Base-by-base conservation (phyloP, 2,113 vertebrate species). In the Oxyura jamaicensis region DNA sequence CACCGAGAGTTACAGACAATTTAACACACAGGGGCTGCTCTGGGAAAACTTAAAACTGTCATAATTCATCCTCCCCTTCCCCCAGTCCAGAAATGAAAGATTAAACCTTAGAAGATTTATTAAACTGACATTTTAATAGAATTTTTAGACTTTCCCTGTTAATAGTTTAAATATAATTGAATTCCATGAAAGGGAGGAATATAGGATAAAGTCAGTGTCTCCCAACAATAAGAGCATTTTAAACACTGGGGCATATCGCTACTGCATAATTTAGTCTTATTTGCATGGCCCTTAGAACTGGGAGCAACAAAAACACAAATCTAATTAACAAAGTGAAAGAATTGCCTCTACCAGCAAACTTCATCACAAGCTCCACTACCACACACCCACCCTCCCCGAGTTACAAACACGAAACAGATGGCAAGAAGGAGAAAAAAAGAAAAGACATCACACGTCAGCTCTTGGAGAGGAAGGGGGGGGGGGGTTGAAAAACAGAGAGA, bases 51-150 rank as follows among this genome's bases (percentile, higher is more conserved):
- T 96, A 84, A 97, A 94, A 94, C 77, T 90, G 83, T 87, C 95
- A 96, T 97, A 96, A 97, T 97, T 97, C 81, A 97, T 96, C 90
- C 83, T 91, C 78, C 87, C 89, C 95, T 92, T 96, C 78, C 91
- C 33, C 66, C 0, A 0, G 76, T 75, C 93, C 76, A 96, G 84
- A 96, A 96, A 92, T 94, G 95, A 97, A 96, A 96, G 92, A 96
- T 97, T 96, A 95, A 97, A 94, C 82, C 79, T 62, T 44, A 91
- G 82, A 96, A 96, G 97, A 97, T 96, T 96, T 97, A 97, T 97
- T 95, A 95, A 97, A 97, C 77, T 97, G 97, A 95, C 95, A 95
- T 95, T 96, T 96, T 95, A 97, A 97, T 96, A 97, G 96, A 96
- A 95, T 93, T 96, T 96, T 97, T 96, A 96, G 92, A 94, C 79